phyloP scores from a whole-genome alignment of 2,797 vertebrate genomes.

The Enteromius thamalakanensis region DNA sequence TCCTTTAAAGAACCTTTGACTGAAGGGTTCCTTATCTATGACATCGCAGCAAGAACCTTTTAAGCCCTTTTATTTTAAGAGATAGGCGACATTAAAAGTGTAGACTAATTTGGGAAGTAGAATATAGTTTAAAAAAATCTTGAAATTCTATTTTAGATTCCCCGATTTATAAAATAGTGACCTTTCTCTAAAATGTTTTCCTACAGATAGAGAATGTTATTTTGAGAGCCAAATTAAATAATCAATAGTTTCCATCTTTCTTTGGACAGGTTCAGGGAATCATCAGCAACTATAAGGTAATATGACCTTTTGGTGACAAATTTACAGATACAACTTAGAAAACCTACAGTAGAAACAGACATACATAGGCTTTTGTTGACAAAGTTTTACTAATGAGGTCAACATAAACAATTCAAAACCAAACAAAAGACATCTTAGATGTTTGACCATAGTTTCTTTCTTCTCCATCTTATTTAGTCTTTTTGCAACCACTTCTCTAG shows the following conservation, averaged over 20 bases:
- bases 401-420: not conserved
- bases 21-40: too few relatives aligned
- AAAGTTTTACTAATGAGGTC: not conserved
- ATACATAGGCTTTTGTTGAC: not conserved
- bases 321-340: constrained; percentile 1
- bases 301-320: not conserved
- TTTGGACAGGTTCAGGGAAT: constrained; percentile 36
- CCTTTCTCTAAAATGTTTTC: constrained; percentile 53
- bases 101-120: too few relatives aligned
- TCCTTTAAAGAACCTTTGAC: too few relatives aligned
- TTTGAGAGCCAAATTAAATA: constrained; percentile 69
- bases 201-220: constrained; percentile 70
- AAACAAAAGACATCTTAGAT: constrained; percentile 77
- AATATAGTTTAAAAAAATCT: too few relatives aligned
- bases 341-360: not conserved
- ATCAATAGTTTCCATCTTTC: constrained; percentile 64
- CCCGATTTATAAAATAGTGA: constrained; percentile 57
- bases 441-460: constrained; percentile 73
- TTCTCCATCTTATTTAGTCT: constrained; percentile 75
- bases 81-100: too few relatives aligned
- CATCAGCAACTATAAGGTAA: not conserved
- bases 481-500: constrained; percentile 56
- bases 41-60: too few relatives aligned
- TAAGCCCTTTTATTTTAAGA: too few relatives aligned
- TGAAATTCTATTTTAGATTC: constrained; percentile 50